Base-by-base conservation (phyloP, 1,140 invertebrate genomes). In the Nixonia krombeini region DNA sequence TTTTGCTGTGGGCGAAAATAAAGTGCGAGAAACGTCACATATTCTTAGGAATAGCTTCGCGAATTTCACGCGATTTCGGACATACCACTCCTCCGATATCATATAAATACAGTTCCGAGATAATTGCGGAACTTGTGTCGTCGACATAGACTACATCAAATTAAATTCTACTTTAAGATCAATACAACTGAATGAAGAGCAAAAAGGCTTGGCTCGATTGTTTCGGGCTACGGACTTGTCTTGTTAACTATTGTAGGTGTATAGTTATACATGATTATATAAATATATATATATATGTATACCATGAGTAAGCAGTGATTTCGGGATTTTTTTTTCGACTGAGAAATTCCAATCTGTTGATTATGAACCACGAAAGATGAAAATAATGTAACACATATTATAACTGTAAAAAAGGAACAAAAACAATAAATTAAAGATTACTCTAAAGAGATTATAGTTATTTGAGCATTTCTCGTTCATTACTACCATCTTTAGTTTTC, bases 211-310 rank as follows among this genome's bases (percentile, higher is more conserved):
- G 44, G 59, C 65, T 70, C 70, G 61, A 51, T 52, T 61, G 55
- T 52, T 38, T 67, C 33, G 58, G 74, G 53, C 64, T 59, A 44
- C 72, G 70, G 67, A 79, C 72, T 81, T 83, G 75, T 79, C 74
- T 81, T 81, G 80, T 83, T 83, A 81, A 81, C 75, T 82, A 83
- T 73, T 83, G 71, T 82, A 83, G 75, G 66, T 79, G 73, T 79
- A 80, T 81, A 80, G 74, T 75, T 76, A 70, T 70, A 69, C 72
- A 67, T 55, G 61, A 47, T 64, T 47, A 65, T 53, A 62, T 62
- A 46, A n/a, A n/a, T n/a, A 57, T 45, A 51, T 16, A 71, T 37
- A 49, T 49, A 59, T 70, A 71, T 62, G 70, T 65, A 73, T 76
- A 72, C 68, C 73, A 76, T 78, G 72, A 51, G 51, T 50, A 46